Conservation (phyloP, 2,888 invertebrate genomes). For the Drosophila vallismaia region DNA sequence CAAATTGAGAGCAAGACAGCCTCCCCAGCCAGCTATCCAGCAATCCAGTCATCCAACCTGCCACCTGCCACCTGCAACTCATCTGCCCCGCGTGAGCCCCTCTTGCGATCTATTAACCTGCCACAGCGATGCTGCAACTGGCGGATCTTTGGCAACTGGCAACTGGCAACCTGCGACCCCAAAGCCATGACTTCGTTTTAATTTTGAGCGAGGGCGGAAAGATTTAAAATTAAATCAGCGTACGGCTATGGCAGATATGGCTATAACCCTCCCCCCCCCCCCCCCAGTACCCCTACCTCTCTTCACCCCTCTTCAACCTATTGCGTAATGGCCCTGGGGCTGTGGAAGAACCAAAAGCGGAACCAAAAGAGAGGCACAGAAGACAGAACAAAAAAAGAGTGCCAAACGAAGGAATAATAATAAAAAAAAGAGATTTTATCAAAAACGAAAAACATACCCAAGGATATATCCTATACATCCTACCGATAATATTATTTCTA, state of each 20-base stretch:
- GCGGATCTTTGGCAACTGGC: slow-evolving; percentile 26
- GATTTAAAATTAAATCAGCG: slow-evolving; percentile 74
- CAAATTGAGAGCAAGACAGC: slow-evolving; percentile 57
- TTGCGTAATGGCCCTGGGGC: background rate
- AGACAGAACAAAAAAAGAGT: slow-evolving; percentile 5
- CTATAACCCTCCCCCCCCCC: slow-evolving; percentile 8
- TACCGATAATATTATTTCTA: too few species aligned
- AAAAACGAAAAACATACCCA: background rate
- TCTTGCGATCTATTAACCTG: slow-evolving; percentile 50
- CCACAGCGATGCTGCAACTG: slow-evolving; percentile 10
- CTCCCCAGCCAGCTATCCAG: background rate
- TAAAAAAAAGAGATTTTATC: background rate
- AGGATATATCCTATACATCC: background rate
- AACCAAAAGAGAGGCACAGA: slow-evolving; percentile 23
- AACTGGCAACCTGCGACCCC: slow-evolving; percentile 17
- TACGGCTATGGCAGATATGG: slow-evolving; percentile 35
- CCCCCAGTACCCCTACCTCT: background rate
- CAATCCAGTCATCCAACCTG: background rate
- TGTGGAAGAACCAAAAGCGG: slow-evolving; percentile 23
- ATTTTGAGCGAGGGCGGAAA: slow-evolving; percentile 69
- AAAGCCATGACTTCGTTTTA: slow-evolving; percentile 58
- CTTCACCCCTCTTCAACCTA: background rate
- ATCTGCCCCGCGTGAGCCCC: slow-evolving; percentile 47
- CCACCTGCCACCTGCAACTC: background rate
- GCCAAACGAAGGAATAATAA: background rate